Base-by-base conservation (phyloP, 1,140 invertebrate species). In the Andricus grossulariae region DNA sequence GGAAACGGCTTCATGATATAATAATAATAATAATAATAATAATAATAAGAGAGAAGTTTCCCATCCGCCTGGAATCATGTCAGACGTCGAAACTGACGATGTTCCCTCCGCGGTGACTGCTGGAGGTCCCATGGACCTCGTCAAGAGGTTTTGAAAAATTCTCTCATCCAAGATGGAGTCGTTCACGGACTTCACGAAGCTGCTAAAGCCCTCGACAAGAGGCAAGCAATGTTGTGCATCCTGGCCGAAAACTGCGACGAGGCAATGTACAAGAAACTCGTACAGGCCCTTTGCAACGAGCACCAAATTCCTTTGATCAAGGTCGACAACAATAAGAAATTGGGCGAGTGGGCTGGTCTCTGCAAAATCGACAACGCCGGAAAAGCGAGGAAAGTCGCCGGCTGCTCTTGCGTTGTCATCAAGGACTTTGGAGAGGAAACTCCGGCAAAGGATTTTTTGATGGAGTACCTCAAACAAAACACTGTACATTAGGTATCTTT, bases 291-390 rank as follows among this genome's bases (percentile, higher is more conserved):
- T 25, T 99, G 99, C 93, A 97, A 97, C 76, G 98, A 99, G 92
- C 99, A 99, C 92, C 95, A 97, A 89, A 99, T 99, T 90, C 97
- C 98, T 75, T 92, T 99, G 50, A 96, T 99, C 76, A 98, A 98
- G 92, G 98, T 99, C 74, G 98, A 99, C 89, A 98, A 98, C 92
- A 99, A 99, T 93, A 99, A 99, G 91, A 99, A 99, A 89, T 94
- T 99, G 21, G 99, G 99, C 49, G 99, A 99, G 94, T 99, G 98
- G 98, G 96, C 98, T 80, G 99, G 99, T 81, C 94, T 99, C 50
- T 99, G 99, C 93, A 99, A 99, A 93, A 98, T 99, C 88, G 99
- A 99, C 92, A 99, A 97, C 87, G 97, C 99, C 84, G 99, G 99
- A 80, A 99, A 99, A 92, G 97, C 99, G 57, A 95, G 99, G 79